phyloP scores from a whole-genome alignment of 2,113 vertebrate species.

The Protobothrops mucrosquamatus region DNA sequence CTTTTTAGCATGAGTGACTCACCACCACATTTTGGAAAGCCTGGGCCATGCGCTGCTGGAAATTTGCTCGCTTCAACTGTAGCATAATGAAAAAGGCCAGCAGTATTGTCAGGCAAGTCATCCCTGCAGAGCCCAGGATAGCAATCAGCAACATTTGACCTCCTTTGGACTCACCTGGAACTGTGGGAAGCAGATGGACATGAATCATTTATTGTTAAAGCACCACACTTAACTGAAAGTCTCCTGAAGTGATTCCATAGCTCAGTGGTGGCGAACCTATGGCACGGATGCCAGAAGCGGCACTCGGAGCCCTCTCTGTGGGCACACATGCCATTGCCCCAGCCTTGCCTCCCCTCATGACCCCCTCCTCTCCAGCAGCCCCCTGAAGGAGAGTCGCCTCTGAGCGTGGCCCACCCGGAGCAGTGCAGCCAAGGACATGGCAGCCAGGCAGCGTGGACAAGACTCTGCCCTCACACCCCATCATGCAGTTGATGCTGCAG shows the following conservation, averaged over 20 bases:
- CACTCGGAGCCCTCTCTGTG: too few species aligned
- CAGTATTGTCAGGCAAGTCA: slow-evolving; percentile 87
- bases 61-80: slow-evolving; percentile 79
- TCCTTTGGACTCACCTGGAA: slow-evolving; percentile 64
- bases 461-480: too few species aligned
- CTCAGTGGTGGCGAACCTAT: not conserved
- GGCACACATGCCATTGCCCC: too few species aligned
- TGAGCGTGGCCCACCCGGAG: too few species aligned
- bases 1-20: slow-evolving; percentile 5
- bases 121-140: slow-evolving; percentile 86
- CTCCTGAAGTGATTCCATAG: not conserved
- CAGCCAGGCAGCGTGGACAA: too few species aligned
- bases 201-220: not conserved
- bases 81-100: slow-evolving; percentile 85
- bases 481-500: too few species aligned
- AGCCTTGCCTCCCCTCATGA: too few species aligned
- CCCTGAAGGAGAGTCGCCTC: too few species aligned
- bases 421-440: too few species aligned
- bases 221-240: not conserved
- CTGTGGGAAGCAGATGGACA: slow-evolving; percentile 46
- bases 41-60: slow-evolving; percentile 84
- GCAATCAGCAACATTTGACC: slow-evolving; percentile 84
- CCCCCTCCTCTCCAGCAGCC: too few species aligned
- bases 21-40: slow-evolving; percentile 83
- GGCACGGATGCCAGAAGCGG: too few species aligned